These are phyloP conservation scores for Lepidurus couesii DNA, from an alignment of 1,140 invertebrate species.

Conservation along the genomic window DNA sequence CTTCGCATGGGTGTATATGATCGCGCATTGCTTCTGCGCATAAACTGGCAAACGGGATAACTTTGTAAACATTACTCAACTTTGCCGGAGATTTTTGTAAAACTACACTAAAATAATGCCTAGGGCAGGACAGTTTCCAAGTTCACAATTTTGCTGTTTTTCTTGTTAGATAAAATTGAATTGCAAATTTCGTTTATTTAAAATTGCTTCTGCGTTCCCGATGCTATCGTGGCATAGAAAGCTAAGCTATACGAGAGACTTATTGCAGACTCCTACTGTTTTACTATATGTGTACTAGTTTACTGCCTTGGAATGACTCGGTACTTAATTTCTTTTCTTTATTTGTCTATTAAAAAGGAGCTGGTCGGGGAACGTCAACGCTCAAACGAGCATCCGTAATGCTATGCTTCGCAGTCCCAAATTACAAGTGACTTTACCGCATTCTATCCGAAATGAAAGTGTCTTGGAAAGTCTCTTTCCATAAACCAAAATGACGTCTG, in stretches of 20 bases:
- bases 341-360: constrained; percentile 45
- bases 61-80: background rate
- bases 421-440: constrained; percentile 52
- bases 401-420: constrained; percentile 49
- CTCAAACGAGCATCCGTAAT: constrained; percentile 48
- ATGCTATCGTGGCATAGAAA: no score
- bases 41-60: no score
- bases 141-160: no score
- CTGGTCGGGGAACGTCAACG: constrained; percentile 50
- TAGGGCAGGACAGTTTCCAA: no score
- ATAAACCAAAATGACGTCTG: background rate
- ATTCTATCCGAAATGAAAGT: constrained; percentile 35
- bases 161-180: no score
- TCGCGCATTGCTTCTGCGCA: no score
- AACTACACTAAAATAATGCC: background rate
- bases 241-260: no score
- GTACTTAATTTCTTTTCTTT: constrained; percentile 36
- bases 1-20: no score
- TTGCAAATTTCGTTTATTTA: no score
- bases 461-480: background rate
- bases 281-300: background rate
- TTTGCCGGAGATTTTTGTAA: background rate
- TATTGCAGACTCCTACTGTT: background rate
- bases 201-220: no score
- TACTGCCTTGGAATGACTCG: background rate